Conservation (phyloP, 2,113 vertebrate genomes). For the Lanius ludovicianus region DNA sequence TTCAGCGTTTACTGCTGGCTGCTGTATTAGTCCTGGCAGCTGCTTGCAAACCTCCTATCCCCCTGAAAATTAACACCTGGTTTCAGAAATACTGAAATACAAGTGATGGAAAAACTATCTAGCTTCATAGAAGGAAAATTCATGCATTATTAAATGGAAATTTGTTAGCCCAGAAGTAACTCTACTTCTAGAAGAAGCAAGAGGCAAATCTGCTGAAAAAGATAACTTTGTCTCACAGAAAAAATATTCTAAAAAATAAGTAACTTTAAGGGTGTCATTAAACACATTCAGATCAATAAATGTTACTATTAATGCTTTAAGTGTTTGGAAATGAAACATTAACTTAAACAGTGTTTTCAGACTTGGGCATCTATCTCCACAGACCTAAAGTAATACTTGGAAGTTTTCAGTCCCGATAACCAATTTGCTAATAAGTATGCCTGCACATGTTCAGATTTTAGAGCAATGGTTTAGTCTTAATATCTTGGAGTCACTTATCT, state of each 20-base stretch:
- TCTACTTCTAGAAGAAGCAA: not conserved
- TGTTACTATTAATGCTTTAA: not conserved
- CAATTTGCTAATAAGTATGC: not conserved
- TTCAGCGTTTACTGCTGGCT: slow-evolving; percentile 65
- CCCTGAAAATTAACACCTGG: slow-evolving; percentile 71
- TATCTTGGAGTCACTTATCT: not conserved
- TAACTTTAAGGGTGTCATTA: not conserved
- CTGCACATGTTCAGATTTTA: not conserved
- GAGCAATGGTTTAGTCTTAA: not conserved
- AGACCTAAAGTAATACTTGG: not conserved
- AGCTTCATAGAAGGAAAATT: not conserved
- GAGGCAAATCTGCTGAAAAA: not conserved
- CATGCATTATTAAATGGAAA: slow-evolving; percentile 4
- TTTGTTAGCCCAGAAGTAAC: not conserved
- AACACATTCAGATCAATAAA: not conserved
- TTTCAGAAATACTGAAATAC: slow-evolving; percentile 53
- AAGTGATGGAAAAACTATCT: slow-evolving; percentile 55
- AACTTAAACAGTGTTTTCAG: not conserved
- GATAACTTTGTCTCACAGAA: not conserved
- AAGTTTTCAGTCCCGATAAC: not conserved
- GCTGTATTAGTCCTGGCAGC: slow-evolving; percentile 64
- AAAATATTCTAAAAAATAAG: not conserved
- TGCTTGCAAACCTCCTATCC: slow-evolving; percentile 61
- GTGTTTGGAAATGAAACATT: not conserved
- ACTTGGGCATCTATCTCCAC: not conserved